These are phyloP conservation scores for Halcyon chelicuti DNA, from an alignment of 2,797 vertebrate species.

Conservation along the genomic window DNA sequence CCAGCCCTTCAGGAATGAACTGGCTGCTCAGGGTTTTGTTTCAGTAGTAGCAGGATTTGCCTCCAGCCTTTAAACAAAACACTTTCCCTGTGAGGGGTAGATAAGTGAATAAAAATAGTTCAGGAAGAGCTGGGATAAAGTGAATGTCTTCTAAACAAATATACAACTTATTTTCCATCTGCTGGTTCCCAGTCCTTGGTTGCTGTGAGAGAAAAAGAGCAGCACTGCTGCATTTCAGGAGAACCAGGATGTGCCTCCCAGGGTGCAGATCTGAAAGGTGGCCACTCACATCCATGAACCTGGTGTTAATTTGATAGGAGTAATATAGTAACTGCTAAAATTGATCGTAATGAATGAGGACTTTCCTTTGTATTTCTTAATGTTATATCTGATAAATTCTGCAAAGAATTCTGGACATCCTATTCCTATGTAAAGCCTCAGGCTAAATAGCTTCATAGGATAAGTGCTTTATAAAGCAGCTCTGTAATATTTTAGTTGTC, in stretches of 20 bases:
- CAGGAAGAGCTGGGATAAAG: not conserved
- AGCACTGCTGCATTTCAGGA: not conserved
- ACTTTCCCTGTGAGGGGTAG: not conserved
- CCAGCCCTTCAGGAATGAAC: not conserved
- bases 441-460: conserved; percentile 12
- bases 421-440: not conserved
- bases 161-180: conserved; percentile 17
- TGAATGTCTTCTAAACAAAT: conserved; percentile 9
- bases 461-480: conserved; percentile 24
- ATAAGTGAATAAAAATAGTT: not conserved
- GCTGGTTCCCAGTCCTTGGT: not conserved
- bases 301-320: not conserved
- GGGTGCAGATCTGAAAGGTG: not conserved
- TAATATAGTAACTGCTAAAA: not conserved
- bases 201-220: not conserved
- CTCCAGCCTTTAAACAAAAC: not conserved
- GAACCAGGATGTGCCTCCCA: not conserved
- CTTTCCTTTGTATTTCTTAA: not conserved
- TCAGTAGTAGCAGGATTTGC: not conserved
- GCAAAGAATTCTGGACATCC: not conserved
- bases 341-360: not conserved
- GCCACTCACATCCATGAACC: not conserved
- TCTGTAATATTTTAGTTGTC: conserved; percentile 34
- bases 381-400: not conserved
- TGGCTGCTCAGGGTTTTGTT: not conserved